phyloP scores from a whole-genome alignment of 2,888 invertebrate species.

The Artemia sinica region DNA sequence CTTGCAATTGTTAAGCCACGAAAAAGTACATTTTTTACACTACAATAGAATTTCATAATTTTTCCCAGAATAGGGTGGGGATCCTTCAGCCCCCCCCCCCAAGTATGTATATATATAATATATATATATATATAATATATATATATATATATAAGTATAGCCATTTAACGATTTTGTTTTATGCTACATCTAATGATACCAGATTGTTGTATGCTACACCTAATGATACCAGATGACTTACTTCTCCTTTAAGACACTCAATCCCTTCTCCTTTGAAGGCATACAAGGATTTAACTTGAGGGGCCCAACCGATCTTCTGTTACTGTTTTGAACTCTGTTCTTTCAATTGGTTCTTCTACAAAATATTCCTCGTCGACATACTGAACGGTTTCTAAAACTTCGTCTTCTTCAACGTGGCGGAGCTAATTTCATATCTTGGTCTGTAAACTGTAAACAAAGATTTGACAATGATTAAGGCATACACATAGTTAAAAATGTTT shows the following conservation, averaged over 20 bases:
- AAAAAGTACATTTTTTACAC: too few relatives aligned
- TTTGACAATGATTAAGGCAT: background rate
- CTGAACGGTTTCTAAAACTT: constrained; percentile 57
- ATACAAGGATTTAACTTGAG: constrained; percentile 61
- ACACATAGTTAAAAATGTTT: too few relatives aligned
- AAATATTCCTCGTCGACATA: constrained; percentile 78
- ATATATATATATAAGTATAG: too few relatives aligned
- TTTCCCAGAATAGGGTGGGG: too few relatives aligned
- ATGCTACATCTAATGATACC: background rate
- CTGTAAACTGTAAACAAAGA: constrained; percentile 15
- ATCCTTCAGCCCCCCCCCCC: too few relatives aligned
- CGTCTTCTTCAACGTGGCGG: constrained; percentile 34
- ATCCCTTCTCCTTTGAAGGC: constrained; percentile 83
- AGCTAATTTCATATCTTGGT: constrained; percentile 35
- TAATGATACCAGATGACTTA: constrained; percentile 28
- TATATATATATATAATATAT: too few relatives aligned
- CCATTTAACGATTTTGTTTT: too few relatives aligned
- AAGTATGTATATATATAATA: too few relatives aligned
- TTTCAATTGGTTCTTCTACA: constrained; percentile 75
- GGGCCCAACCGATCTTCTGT: constrained; percentile 59
- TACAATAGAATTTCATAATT: too few relatives aligned
- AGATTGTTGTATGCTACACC: too few relatives aligned
- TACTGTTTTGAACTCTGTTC: constrained; percentile 64
- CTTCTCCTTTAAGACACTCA: constrained; percentile 74
- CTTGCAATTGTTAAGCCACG: too few relatives aligned